These are phyloP conservation scores for Petrophora chlorosata DNA, from an alignment of 2,888 invertebrate species.

Conservation along the genomic window DNA sequence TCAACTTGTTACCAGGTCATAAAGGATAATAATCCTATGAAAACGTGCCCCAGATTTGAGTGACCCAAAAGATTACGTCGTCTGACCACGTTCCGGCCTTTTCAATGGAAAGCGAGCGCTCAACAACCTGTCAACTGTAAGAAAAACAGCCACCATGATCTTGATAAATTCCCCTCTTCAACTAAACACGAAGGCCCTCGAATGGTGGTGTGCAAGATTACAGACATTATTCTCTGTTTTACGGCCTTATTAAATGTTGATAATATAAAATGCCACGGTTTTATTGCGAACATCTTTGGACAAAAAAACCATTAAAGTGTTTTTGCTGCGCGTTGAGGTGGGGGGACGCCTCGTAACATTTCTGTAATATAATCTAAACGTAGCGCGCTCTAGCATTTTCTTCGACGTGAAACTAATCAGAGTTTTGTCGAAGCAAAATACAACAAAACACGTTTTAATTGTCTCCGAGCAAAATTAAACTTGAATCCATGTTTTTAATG, in stretches of 20 bases:
- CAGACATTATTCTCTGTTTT: constrained; percentile 38
- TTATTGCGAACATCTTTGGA: constrained; percentile 20
- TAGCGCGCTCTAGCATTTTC: background rate
- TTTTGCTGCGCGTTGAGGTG: constrained; percentile 18
- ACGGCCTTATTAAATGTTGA: constrained; percentile 28
- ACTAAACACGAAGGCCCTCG: no score
- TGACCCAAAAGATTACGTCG: constrained; percentile 18
- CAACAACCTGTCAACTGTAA: constrained; percentile 36
- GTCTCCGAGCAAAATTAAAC: no score
- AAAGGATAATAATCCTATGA: no score
- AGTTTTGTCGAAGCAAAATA: background rate
- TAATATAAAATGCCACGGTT: constrained; percentile 21
- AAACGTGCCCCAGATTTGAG: no score
- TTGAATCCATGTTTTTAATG: no score
- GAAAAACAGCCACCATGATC: constrained; percentile 44
- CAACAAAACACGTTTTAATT: background rate
- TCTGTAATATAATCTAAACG: background rate
- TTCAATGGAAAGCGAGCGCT: constrained; percentile 23
- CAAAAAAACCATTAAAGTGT: constrained; percentile 24
- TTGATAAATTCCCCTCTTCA: constrained; percentile 49
- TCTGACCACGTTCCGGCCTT: constrained; percentile 14
- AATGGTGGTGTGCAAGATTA: constrained; percentile 36
- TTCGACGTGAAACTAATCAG: background rate
- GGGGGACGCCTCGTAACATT: constrained; percentile 20
- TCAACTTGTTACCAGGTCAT: no score